Percentiles rank a stretch among this genome's conserved stretches.
phyloP scores from a whole-genome alignment of 2,797 vertebrate species.

The Sphenodon punctatus region DNA sequence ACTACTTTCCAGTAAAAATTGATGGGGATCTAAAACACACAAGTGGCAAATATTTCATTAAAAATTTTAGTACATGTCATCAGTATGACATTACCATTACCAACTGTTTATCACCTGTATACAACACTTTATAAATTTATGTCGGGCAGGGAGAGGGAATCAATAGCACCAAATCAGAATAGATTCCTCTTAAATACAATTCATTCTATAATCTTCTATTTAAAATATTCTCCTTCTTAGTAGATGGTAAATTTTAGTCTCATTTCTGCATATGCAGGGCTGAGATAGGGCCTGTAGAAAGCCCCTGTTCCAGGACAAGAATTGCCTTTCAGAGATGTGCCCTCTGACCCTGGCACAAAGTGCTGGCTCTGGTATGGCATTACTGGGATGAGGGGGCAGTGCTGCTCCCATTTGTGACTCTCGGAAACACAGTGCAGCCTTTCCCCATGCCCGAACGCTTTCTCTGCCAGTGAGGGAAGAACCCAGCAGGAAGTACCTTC shows the following conservation, averaged over 20 bases:
- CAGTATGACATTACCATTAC: neutral
- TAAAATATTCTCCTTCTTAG: neutral
- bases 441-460: too few relatives aligned
- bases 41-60: neutral
- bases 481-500: too few relatives aligned
- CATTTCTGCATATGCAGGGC: neutral
- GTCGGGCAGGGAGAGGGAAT: too few relatives aligned
- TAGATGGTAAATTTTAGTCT: neutral
- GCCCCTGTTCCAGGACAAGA: too few relatives aligned
- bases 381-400: too few relatives aligned
- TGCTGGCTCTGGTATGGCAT: too few relatives aligned
- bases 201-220: neutral
- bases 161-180: neutral
- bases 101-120: neutral
- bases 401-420: too few relatives aligned
- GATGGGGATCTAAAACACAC: neutral
- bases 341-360: too few relatives aligned
- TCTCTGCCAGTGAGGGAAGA: too few relatives aligned
- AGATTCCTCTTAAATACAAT: neutral
- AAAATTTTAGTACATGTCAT: neutral
- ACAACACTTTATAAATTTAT: fast-evolving
- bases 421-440: too few relatives aligned
- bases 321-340: too few relatives aligned
- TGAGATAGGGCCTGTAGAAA: too few relatives aligned
- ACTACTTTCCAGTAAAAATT: neutral